phyloP scores from a whole-genome alignment of 2,113 vertebrate species.

The Numenius arquata region DNA sequence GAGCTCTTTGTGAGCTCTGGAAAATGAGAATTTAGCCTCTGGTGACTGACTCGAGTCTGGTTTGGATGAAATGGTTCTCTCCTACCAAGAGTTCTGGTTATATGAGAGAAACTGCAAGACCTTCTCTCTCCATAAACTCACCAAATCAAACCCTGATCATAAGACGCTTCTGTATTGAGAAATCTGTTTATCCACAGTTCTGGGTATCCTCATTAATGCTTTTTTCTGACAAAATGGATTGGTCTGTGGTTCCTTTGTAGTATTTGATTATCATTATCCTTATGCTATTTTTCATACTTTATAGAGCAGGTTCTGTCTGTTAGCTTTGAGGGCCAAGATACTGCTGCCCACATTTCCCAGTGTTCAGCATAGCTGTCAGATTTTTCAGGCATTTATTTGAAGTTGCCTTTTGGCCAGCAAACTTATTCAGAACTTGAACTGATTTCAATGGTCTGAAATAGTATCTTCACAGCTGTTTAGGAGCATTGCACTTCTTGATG shows the following conservation, averaged over 20 bases:
- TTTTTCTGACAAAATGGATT: background rate
- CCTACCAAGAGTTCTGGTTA: background rate
- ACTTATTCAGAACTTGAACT: background rate
- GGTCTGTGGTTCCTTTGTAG: background rate
- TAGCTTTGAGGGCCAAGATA: background rate
- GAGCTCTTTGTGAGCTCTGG: background rate
- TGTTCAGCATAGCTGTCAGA: background rate
- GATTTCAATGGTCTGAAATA: background rate
- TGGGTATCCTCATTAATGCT: background rate
- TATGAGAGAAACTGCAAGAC: background rate
- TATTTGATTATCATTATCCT: background rate
- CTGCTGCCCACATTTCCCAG: background rate
- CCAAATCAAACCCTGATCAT: background rate
- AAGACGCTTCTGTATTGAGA: background rate
- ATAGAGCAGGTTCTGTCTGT: background rate
- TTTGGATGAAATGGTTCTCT: background rate
- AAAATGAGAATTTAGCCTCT: background rate
- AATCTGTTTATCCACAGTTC: background rate
- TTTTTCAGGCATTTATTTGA: background rate
- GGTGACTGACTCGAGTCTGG: background rate
- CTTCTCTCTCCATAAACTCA: background rate
- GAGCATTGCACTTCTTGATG: background rate
- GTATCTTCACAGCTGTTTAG: background rate
- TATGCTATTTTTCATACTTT: background rate
- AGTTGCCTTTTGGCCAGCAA: background rate